Evolutionary conservation across 2,888 invertebrate genomes (phyloP), one percentile per base, ranked within the genome.

Genomic region (Rhyacophila evoluta): DNA sequence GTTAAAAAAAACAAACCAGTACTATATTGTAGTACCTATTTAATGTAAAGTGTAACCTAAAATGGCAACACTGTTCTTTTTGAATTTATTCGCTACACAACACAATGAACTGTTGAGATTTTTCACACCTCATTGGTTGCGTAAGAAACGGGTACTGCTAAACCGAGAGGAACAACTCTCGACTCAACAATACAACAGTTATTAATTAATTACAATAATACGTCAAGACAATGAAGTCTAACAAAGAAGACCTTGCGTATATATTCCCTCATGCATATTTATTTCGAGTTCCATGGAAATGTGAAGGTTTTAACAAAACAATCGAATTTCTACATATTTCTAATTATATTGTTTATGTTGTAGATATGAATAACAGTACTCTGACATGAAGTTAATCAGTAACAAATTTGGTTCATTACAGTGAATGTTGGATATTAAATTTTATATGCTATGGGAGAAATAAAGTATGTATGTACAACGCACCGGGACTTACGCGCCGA

Each of bases 191-290:
- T 55, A 55, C 55, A 55, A 55, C 25, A 55, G 55, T 55, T 55
- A 55, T 55, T 55, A 55, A 55, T 55, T 55, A 55, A 55, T 55
- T 25, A 55, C 55, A 25, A 25, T 55, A 25, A 12, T 41, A 55
- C 15, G 55, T 25, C 10, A 55, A 55, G 55, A 55, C 55, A 55
- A 55, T 55, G 55, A n/a, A 19, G 5, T 25, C 25, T 55, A 25
- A 55, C 55, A 55, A 55, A 55, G 41, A 41, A 41, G 19, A 55
- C 55, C 55, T 55, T 55, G 55, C 8, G 25, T 25, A 25, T 2
- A 25, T 55, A 55, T 55, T 55, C 55, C 25, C 55, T 55, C 55
- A 55, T 55, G 55, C 55, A 55, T 55, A 55, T 55, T 55, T 55
- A 55, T 15, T 55, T 25, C 1, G 4, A 55, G 19, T 25, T 19